Conservation (phyloP, 2,888 invertebrate genomes). For the Synergus gifuensis region DNA sequence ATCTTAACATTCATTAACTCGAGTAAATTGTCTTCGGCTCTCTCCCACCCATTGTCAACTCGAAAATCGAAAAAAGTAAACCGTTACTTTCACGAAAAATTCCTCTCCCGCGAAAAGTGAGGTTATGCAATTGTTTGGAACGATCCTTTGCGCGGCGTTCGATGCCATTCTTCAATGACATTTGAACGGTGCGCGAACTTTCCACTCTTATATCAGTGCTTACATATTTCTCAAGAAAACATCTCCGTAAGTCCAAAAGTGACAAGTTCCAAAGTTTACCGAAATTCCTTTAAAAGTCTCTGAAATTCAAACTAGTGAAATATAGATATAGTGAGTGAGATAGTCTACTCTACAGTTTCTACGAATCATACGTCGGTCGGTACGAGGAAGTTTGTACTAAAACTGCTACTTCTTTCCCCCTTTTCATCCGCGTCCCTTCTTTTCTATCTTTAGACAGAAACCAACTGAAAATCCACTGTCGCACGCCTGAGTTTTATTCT, state of each 20-base stretch:
- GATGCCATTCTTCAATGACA: constrained; percentile 60
- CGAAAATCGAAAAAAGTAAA: constrained; percentile 38
- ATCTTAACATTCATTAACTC: constrained; percentile 54
- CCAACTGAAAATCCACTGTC: not conserved
- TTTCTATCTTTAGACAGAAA: constrained; percentile 39
- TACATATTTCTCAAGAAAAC: not conserved
- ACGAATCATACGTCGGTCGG: not conserved
- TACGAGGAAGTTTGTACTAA: not conserved
- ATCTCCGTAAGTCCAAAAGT: not conserved
- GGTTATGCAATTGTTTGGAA: constrained; percentile 63
- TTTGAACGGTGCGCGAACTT: constrained; percentile 47
- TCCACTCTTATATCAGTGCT: not conserved
- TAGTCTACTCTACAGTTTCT: not conserved
- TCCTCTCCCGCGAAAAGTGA: constrained; percentile 52
- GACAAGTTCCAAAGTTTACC: not conserved
- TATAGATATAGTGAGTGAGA: too few species aligned
- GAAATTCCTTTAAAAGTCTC: not conserved
- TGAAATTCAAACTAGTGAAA: too few species aligned
- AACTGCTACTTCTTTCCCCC: constrained; percentile 14
- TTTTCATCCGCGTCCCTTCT: constrained; percentile 16
- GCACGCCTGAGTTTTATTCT: constrained; percentile 7
- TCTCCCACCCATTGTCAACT: constrained; percentile 35
- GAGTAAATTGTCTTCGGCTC: constrained; percentile 21
- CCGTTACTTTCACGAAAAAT: constrained; percentile 32
- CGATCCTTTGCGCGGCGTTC: constrained; percentile 54